Conservation (phyloP, 2,888 invertebrate genomes). For the Habroteleia sp. region DNA sequence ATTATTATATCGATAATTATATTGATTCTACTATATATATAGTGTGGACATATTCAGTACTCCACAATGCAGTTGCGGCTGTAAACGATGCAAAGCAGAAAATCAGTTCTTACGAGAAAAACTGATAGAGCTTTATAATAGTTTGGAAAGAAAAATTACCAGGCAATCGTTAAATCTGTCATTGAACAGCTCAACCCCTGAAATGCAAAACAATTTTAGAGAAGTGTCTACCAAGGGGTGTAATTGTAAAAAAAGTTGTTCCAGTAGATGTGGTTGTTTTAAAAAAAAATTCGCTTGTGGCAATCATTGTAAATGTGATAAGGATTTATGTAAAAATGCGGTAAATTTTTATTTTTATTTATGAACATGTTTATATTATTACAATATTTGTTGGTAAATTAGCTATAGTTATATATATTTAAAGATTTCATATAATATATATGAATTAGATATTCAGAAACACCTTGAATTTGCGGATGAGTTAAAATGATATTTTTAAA, state of each 20-base stretch:
- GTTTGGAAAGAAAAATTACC: slow-evolving; percentile 26
- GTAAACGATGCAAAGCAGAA: slow-evolving; percentile 21
- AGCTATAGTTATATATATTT: too few relatives aligned
- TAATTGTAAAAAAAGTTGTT: slow-evolving; percentile 40
- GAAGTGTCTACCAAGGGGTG: slow-evolving; percentile 32
- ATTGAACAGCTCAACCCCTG: not conserved
- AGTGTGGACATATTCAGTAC: slow-evolving; percentile 17
- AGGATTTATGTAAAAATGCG: slow-evolving; percentile 15
- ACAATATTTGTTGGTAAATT: too few relatives aligned
- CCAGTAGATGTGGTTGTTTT: slow-evolving; percentile 32
- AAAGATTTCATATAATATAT: too few relatives aligned
- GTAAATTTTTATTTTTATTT: too few relatives aligned
- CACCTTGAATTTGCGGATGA: too few relatives aligned
- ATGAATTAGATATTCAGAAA: too few relatives aligned
- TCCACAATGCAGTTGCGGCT: slow-evolving; percentile 24
- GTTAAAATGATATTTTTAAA: too few relatives aligned
- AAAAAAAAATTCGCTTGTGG: slow-evolving; percentile 41
- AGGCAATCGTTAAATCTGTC: slow-evolving; percentile 27
- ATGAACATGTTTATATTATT: too few relatives aligned
- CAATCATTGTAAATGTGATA: slow-evolving; percentile 36
- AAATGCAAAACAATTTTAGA: not conserved
- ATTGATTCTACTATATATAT: too few relatives aligned
- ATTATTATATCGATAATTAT: too few relatives aligned
- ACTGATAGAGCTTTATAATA: slow-evolving; percentile 20
- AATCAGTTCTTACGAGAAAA: slow-evolving; percentile 17